Evolutionary conservation across 2,888 invertebrate species (phyloP).

Genomic region (Euproctis similis): DNA sequence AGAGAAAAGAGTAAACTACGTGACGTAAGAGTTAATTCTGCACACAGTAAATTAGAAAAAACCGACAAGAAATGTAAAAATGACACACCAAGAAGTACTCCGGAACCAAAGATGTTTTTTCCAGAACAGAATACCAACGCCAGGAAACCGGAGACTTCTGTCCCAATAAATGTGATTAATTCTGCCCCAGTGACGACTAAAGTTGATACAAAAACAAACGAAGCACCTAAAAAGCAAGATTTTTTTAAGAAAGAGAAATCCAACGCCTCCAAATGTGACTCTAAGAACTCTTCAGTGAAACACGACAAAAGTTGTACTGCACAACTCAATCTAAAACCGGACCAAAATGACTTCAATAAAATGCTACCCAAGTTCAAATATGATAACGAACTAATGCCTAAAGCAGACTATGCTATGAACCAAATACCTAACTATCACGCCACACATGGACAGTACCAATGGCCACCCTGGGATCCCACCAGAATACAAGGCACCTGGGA

Average conservation of each 20-base stretch:
- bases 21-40: conserved; percentile 67
- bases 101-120: conserved; percentile 68
- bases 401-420: conserved; percentile 79
- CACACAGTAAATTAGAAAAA: conserved; percentile 66
- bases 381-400: conserved; percentile 72
- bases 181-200: conserved; percentile 52
- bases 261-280: conserved; percentile 48
- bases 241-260: conserved; percentile 72
- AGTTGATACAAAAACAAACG: conserved; percentile 51
- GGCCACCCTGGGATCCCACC: conserved; percentile 77
- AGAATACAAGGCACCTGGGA: conserved; percentile 72
- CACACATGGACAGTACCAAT: conserved; percentile 77
- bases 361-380: conserved; percentile 70
- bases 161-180: conserved; percentile 67
- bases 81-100: conserved; percentile 57
- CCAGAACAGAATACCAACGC: conserved; percentile 52
- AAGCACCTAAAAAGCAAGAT: conserved; percentile 68
- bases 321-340: conserved; percentile 52
- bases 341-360: conserved; percentile 73
- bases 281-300: conserved; percentile 55
- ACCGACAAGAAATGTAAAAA: conserved; percentile 57
- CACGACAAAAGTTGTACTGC: conserved; percentile 62
- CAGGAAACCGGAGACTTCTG: conserved; percentile 62
- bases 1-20: conserved; percentile 64
- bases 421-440: conserved; percentile 81